Base-by-base conservation (phyloP, 2,888 invertebrate genomes). In the Macaria notata region DNA sequence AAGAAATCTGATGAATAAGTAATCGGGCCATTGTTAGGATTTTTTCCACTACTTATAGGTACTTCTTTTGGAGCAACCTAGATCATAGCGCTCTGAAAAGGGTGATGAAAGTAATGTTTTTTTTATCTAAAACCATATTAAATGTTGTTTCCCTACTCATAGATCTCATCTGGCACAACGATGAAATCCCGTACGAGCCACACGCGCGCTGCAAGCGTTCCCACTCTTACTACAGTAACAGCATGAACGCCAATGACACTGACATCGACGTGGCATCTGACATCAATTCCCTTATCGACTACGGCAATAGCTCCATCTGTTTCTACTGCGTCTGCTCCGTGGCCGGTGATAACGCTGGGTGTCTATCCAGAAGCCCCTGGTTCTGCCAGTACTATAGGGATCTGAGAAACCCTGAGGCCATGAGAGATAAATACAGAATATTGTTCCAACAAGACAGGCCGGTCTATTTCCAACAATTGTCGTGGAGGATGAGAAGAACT, bases 101-200 rank as follows among this genome's bases (percentile, higher is more conserved):
- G 19, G 19, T 19, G 1, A 19, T 1, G 19, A 19, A 19, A 19
- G 19, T 19, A 19, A 19, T 19, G 19, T 19, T 19, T 2, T 33
- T 33, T 36, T 36, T 36, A 4, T 36, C 33, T 36, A 36, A 7
- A 7, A 36, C 7, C 4, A 6, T 6, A 7, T 36, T 6, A 36
- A 36, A 36, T 36, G 33, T 6, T 36, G 7, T 36, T 6, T 36
- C 7, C 33, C 4, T 36, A 36, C 33, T 36, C 59, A 48, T 81
- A 88, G 89, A 90, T 81, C 81, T 81, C 65, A 67, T 89, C 49
- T 89, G 87, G 87, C 87, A 88, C 72, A 77, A 83, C 68, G 87
- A 85, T 62, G 89, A 90, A 64, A 86, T 90, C 7, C 88, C 89
- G 0, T 86, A 86, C 70, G 67, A 75, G 0, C 39, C 79, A 0